Evolutionary conservation across 2,113 vertebrate genomes (phyloP).

Genomic region (Crocuta crocuta): DNA sequence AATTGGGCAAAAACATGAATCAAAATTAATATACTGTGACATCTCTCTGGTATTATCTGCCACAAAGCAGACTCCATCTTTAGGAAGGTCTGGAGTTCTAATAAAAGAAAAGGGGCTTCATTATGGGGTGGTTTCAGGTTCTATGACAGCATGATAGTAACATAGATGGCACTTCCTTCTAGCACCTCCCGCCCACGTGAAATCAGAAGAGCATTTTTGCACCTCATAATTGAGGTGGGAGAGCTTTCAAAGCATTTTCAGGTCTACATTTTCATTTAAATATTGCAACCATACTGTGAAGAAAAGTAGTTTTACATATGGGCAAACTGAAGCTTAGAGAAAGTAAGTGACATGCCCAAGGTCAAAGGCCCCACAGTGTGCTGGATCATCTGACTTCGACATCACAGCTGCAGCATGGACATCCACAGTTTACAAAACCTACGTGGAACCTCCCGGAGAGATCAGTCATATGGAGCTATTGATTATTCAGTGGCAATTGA

Average conservation of each 20-base stretch:
- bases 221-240: background rate
- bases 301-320: background rate
- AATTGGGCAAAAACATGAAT: background rate
- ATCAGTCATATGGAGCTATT: background rate
- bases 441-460: background rate
- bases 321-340: background rate
- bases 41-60: background rate
- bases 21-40: background rate
- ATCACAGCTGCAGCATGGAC: background rate
- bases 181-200: background rate
- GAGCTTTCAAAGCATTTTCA: background rate
- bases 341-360: background rate
- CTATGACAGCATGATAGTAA: background rate
- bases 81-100: background rate
- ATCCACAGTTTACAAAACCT: background rate
- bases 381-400: background rate
- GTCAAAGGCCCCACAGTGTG: background rate
- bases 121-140: background rate
- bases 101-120: background rate
- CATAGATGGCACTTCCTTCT: background rate
- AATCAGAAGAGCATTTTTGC: background rate
- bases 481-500: background rate
- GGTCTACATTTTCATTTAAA: background rate
- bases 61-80: background rate
- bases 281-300: background rate